Conservation (phyloP, 2,888 invertebrate species). For the Leptogaster cylindrica region DNA sequence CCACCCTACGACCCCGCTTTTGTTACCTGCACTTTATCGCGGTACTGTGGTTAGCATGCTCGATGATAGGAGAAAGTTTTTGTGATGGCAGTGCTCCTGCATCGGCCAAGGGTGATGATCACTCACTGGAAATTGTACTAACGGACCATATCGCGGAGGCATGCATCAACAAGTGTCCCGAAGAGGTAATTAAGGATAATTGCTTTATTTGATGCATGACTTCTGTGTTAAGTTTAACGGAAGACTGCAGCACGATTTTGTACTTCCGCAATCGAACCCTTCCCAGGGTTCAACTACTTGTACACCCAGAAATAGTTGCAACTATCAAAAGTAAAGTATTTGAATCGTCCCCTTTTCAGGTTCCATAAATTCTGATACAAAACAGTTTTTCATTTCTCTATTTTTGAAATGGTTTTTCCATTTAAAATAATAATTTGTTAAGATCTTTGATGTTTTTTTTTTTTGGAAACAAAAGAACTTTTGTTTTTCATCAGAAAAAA, state of each 20-base stretch:
- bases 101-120: constrained; percentile 18
- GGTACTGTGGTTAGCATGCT: background rate
- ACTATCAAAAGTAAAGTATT: background rate
- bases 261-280: constrained; percentile 19
- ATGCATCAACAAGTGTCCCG: constrained; percentile 46
- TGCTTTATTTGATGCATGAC: constrained; percentile 3
- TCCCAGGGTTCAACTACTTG: background rate
- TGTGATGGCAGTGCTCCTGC: constrained; percentile 4
- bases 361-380: background rate
- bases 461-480: no score
- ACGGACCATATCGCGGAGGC: constrained; percentile 46
- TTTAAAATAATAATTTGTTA: background rate
- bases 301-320: background rate
- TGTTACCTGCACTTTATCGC: background rate
- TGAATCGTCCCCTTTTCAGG: background rate
- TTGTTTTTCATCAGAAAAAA: no score
- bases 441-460: background rate
- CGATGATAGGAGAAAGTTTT: background rate
- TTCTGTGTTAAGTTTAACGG: background rate
- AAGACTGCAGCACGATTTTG: constrained; percentile 19
- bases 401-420: background rate
- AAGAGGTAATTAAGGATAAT: constrained; percentile 43
- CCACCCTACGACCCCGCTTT: background rate
- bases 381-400: constrained; percentile 1
- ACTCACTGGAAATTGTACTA: constrained; percentile 40